A percentile compares a stretch with the other conserved stretches of the same genome.
Evolutionary conservation across 2,113 vertebrate genomes (phyloP).

Genomic region (Phylloscopus whistleri): DNA sequence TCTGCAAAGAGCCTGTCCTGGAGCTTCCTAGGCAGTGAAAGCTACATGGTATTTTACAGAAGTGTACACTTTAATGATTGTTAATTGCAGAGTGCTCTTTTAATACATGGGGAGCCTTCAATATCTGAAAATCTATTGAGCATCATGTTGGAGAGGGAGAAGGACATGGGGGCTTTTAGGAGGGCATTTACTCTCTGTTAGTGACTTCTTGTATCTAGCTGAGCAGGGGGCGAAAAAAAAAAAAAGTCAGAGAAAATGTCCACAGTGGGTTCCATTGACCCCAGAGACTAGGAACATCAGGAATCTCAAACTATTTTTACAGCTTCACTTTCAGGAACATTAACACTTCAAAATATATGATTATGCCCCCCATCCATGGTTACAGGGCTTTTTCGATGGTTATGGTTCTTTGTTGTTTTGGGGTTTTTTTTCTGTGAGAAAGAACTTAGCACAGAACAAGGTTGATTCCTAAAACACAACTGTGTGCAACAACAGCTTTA

Average conservation of each 20-base stretch:
- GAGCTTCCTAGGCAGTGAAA: constrained; percentile 18
- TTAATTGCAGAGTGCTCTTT: constrained; percentile 57
- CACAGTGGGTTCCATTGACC: constrained; percentile 56
- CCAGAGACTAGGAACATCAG: not conserved
- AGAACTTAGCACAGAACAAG: not conserved
- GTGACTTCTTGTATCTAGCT: constrained; percentile 16
- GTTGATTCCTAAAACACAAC: not conserved
- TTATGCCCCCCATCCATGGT: not conserved
- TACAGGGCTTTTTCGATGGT: not conserved
- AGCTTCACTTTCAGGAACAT: constrained; percentile 48
- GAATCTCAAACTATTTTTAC: constrained; percentile 9
- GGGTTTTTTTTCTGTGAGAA: not conserved
- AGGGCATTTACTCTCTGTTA: constrained; percentile 33
- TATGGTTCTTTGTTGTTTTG: not conserved
- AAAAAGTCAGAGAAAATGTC: constrained; percentile 45
- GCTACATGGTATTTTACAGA: not conserved
- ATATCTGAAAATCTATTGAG: constrained; percentile 6
- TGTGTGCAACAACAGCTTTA: not conserved
- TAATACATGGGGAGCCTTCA: constrained; percentile 31
- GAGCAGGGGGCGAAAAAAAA: not conserved
- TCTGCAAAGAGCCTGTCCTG: not conserved
- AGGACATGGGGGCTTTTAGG: constrained; percentile 32
- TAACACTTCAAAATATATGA: constrained; percentile 46
- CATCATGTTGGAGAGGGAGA: not conserved
- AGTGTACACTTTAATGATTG: constrained; percentile 19